Base-by-base conservation (phyloP, 1,140 invertebrate genomes). In the Drosophila cardini region DNA sequence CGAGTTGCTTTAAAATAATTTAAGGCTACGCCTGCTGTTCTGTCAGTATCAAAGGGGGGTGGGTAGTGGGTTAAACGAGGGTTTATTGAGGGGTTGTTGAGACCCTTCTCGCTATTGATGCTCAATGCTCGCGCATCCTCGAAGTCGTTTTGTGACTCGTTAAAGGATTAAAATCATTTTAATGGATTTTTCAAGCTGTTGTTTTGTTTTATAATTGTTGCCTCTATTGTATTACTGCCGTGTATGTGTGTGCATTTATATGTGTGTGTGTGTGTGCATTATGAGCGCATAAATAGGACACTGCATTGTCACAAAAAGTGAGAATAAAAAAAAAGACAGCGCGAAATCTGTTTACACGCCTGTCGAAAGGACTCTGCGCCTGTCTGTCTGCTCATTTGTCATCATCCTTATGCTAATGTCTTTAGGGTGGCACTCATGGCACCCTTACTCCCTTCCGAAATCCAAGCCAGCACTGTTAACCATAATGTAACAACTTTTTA, bases 151-250 rank as follows among this genome's bases (percentile, higher is more conserved):
- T 80, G 83, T 79, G 83, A 86, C 83, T 86, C 83, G 83, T 86
- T 86, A 86, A 86, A 86, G 83, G 83, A 89, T 89, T 89, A 89
- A 89, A 89, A 80, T 89, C 80, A 89, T 90, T 89, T 89, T 89
- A 89, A 89, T 89, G 84, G 84, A 89, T 89, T 89, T 89, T 89
- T 89, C 84, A 89, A 89, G 84, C 84, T 89, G 84, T 89, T 89
- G 85, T 89, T 89, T 84, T 90, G 79, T 86, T 87, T 80, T 82
- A 87, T 86, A 86, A 86, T 86, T 86, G 83, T 86, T 76, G 79
- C 72, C 72, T 71, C 76, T 76, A 76, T 86, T 78, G 70, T 85
- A 52, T 45, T 48, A 40, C 36, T 64, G 50, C 48, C 50, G 21
- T 26, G 21, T 21, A 21, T 26, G 21, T 26, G 21, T 26, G 2